Evolutionary conservation across 2,797 vertebrate species (phyloP), one percentile per base, ranked within the genome.

Genomic region (Xenentodon cancila): DNA sequence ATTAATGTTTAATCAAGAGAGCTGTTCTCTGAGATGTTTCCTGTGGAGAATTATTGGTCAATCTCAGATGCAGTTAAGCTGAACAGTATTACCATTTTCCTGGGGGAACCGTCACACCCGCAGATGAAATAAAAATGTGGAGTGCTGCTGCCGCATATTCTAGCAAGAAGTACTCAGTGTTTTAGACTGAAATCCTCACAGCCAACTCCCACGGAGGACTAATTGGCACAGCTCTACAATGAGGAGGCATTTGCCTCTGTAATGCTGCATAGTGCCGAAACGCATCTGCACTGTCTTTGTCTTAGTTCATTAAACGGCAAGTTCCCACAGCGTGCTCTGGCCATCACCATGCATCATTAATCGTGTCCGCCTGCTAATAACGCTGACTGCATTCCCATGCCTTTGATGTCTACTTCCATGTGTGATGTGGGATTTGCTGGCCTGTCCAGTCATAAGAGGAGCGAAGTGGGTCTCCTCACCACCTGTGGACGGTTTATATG

Each of bases 1-100:
- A 86, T 84, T 75, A 68, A 85, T 87, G 80, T 86, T 87, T 89
- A 90, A 90, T 84, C 81, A 90, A 56, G 52, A 56, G 55, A 82
- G 71, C 46, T 37, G 45, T 40, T 78, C 84, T 76, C 75, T 76
- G 70, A 64, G 59, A 48, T 7, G 30, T 70, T 60, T 71, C 67
- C 71, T 73, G 43, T 61, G 71, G 79, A 71, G 58, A 83, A 79
- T 84, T 81, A 87, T 77, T 60, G 51, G 60, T 80, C 76, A 73
- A 58, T 79, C 64, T 50, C 40, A 72, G 49, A 79, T 74, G 72
- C 59, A 69, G 78, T 64, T 56, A 57, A 68, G 69, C 50, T 51
- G 46, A 74, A 76, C 62, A 55, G 53, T 2, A 9, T 34, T 22
- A 20, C 53, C 30, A 68, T 77, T 80, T 82, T 63, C 56, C 68